A percentile compares a stretch with the other conserved stretches of the same genome.
phyloP scores from a whole-genome alignment of 2,113 vertebrate genomes.

The Origma solitaria region DNA sequence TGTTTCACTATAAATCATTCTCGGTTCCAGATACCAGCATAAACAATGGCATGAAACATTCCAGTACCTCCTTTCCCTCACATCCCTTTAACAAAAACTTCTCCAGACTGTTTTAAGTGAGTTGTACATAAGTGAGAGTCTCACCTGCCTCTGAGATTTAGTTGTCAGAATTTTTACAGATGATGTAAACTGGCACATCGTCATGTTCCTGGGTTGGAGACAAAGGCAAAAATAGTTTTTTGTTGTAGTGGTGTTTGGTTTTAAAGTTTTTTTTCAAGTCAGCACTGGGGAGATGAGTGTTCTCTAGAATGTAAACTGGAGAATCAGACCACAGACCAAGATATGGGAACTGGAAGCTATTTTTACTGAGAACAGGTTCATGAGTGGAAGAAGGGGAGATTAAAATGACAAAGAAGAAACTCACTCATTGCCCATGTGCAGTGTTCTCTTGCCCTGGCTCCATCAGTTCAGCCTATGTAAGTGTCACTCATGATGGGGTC shows the following conservation, averaged over 20 bases:
- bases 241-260: neutral
- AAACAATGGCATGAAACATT: neutral
- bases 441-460: neutral
- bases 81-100: neutral
- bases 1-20: neutral
- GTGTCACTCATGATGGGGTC: conserved; percentile 3
- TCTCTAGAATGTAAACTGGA: neutral
- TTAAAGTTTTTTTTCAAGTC: neutral
- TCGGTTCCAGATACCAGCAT: neutral
- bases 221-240: neutral
- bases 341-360: neutral
- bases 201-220: neutral
- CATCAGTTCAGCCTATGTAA: neutral
- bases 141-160: neutral
- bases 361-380: conserved; percentile 30
- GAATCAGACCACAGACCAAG: neutral
- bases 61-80: neutral
- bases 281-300: neutral
- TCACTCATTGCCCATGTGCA: neutral
- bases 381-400: neutral
- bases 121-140: neutral
- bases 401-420: conserved; percentile 20
- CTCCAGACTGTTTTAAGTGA: neutral
- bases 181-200: conserved; percentile 4
- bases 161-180: conserved; percentile 6